Conservation (phyloP, 1,140 invertebrate genomes). For the Mizuhopecten yessoensis region DNA sequence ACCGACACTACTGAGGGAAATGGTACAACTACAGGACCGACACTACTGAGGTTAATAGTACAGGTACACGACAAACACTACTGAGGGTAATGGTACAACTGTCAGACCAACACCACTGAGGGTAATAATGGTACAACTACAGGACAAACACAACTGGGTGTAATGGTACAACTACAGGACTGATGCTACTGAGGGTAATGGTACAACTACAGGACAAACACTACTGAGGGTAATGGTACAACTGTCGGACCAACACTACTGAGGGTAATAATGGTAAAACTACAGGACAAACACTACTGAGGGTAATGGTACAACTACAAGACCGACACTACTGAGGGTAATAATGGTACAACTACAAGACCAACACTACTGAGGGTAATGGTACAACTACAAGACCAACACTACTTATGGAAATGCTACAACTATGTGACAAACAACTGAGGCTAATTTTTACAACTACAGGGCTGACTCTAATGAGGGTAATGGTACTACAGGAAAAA, state of each 20-base stretch:
- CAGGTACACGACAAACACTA: slow-evolving; percentile 17
- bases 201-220: neutral
- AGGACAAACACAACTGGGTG: neutral
- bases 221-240: neutral
- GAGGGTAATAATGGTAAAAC: neutral
- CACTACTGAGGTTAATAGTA: neutral
- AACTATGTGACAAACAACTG: too few relatives aligned
- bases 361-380: neutral
- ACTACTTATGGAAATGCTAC: too few relatives aligned
- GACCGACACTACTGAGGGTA: neutral
- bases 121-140: neutral
- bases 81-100: slow-evolving; percentile 10
- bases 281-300: neutral
- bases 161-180: too few relatives aligned
- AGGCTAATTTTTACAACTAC: neutral
- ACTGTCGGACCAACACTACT: too few relatives aligned
- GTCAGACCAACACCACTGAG: neutral
- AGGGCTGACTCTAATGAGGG: neutral
- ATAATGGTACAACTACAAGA: neutral
- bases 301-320: neutral
- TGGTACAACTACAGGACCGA: neutral
- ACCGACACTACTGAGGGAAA: neutral
- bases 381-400: neutral
- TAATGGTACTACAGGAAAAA: neutral
- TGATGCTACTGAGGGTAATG: neutral